Evolutionary conservation across 1,140 invertebrate species (phyloP).

Genomic region (Ceratitis capitata): DNA sequence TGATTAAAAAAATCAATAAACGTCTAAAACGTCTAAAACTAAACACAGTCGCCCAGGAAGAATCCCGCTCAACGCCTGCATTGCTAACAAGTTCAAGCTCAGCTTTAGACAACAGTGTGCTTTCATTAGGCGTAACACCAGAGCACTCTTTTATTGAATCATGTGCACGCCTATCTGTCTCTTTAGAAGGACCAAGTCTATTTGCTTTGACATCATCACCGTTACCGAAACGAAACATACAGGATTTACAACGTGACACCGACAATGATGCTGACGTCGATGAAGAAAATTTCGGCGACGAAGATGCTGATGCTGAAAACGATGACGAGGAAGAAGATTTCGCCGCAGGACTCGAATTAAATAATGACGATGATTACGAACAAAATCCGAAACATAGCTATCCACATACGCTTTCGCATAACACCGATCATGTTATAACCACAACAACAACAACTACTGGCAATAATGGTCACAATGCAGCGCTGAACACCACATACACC

Average conservation of each 20-base stretch:
- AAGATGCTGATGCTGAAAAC: conserved; percentile 49
- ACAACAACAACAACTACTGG: conserved; percentile 46
- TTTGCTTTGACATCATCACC: conserved; percentile 62
- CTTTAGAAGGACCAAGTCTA: conserved; percentile 73
- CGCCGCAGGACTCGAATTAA: conserved; percentile 40
- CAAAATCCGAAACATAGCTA: conserved; percentile 24
- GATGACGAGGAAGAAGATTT: conserved; percentile 50
- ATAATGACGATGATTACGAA: conserved; percentile 29
- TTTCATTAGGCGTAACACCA: conserved; percentile 81
- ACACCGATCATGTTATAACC: not conserved
- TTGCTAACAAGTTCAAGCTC: conserved; percentile 75
- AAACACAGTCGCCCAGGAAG: conserved; percentile 72
- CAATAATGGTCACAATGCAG: conserved; percentile 44
- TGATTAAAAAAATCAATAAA: not conserved
- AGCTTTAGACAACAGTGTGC: conserved; percentile 65
- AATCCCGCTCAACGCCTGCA: conserved; percentile 86
- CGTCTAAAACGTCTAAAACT: conserved; percentile 15
- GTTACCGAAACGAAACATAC: conserved; percentile 52
- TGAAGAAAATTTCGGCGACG: conserved; percentile 38
- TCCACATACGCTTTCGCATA: not conserved
- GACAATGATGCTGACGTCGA: conserved; percentile 55
- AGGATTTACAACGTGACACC: conserved; percentile 50
- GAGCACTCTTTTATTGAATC: conserved; percentile 86
- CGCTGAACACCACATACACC: not conserved
- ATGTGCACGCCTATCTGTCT: conserved; percentile 85